A percentile compares a stretch with the other conserved stretches of the same genome.
phyloP scores from a whole-genome alignment of 92 coral and sea anemone species.

The Phenganax marumi region DNA sequence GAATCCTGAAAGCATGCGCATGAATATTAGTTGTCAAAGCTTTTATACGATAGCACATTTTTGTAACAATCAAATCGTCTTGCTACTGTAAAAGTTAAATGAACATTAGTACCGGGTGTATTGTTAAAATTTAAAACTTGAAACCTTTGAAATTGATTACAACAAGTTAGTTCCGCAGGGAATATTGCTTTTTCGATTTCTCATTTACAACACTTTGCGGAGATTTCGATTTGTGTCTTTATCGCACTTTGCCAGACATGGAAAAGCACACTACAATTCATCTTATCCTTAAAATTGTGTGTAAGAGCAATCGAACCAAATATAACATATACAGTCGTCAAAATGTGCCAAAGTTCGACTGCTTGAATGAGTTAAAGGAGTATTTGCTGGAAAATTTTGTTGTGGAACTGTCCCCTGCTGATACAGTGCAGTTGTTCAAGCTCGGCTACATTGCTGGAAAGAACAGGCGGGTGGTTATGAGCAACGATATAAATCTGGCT shows the following conservation, averaged over 20 bases:
- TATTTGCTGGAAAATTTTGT: neutral
- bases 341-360: constrained; percentile 1
- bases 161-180: too few relatives aligned
- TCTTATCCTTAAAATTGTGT: constrained; percentile 2
- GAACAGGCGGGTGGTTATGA: constrained; percentile 1
- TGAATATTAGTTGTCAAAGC: too few relatives aligned
- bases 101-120: too few relatives aligned
- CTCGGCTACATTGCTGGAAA: constrained; percentile 28
- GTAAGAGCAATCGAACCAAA: neutral
- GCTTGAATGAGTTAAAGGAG: neutral
- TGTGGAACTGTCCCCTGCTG: constrained; percentile 14
- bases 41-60: too few relatives aligned
- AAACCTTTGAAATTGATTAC: too few relatives aligned
- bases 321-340: constrained; percentile 23
- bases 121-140: too few relatives aligned
- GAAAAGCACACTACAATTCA: neutral
- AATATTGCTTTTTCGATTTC: too few relatives aligned
- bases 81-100: too few relatives aligned
- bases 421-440: neutral
- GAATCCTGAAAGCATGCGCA: too few relatives aligned
- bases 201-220: neutral
- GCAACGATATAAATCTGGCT: neutral
- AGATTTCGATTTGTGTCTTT: neutral
- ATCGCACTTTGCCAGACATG: neutral
- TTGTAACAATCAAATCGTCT: too few relatives aligned